Evolutionary conservation across 2,113 vertebrate species (phyloP).

Genomic region (Bufo gargarizans): DNA sequence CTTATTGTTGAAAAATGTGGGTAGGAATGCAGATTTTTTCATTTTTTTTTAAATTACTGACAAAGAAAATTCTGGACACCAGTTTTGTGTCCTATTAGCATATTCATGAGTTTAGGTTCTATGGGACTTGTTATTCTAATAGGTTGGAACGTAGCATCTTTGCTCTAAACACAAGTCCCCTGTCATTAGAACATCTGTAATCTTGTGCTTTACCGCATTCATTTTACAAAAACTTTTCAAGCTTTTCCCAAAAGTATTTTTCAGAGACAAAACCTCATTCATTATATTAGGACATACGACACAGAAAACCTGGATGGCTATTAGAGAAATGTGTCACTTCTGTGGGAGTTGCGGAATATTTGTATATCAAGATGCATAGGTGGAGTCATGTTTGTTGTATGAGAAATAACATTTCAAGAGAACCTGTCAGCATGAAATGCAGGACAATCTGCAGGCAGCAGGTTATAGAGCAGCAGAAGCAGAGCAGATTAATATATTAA

Average conservation of each 20-base stretch:
- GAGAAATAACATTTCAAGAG: neutral
- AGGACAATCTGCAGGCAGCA: no score
- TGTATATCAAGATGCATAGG: neutral
- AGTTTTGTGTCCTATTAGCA: conserved; percentile 25
- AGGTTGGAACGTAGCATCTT: conserved; percentile 37
- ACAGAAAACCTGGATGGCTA: neutral
- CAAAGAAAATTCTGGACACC: conserved; percentile 37
- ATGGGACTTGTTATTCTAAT: conserved; percentile 53
- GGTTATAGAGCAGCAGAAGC: no score
- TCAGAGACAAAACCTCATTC: conserved; percentile 38
- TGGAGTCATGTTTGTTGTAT: neutral
- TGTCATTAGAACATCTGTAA: conserved; percentile 52
- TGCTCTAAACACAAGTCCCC: conserved; percentile 36
- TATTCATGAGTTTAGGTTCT: conserved; percentile 46
- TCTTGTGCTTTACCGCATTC: conserved; percentile 45
- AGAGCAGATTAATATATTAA: no score
- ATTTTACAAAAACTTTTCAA: conserved; percentile 44
- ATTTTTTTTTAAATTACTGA: neutral
- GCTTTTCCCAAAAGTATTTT: conserved; percentile 44
- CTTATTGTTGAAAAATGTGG: neutral
- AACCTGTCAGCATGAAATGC: no score
- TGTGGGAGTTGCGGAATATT: neutral
- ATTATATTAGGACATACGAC: conserved; percentile 42
- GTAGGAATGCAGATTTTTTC: neutral
- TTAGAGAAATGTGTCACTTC: conserved; percentile 44